These are phyloP conservation scores for Lophotriccus pileatus DNA, from an alignment of 2,797 vertebrate genomes.

Conservation along the genomic window DNA sequence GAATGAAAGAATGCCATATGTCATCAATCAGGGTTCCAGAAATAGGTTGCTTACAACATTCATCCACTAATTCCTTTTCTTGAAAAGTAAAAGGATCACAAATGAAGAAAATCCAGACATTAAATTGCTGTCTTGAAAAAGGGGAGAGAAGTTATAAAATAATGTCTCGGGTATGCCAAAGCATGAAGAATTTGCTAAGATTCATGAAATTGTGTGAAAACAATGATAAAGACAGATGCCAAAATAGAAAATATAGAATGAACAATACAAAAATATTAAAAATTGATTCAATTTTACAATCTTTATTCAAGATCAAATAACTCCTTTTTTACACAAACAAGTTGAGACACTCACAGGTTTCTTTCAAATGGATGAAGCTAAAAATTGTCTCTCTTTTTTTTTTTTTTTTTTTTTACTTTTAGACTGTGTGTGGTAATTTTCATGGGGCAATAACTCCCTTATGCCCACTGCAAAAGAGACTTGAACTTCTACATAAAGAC, in stretches of 20 bases:
- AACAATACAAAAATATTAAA: neutral
- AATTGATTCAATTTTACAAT: neutral
- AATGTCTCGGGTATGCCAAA: neutral
- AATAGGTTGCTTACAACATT: neutral
- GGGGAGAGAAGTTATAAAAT: neutral
- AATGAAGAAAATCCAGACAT: neutral
- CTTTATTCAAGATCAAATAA: constrained; percentile 24
- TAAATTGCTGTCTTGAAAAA: neutral
- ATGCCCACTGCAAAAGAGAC: neutral
- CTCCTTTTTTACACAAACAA: neutral
- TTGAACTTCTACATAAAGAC: neutral
- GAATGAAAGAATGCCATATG: neutral
- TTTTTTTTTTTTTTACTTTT: neutral
- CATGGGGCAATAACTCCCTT: neutral
- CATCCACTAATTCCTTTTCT: neutral
- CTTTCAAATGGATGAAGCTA: neutral
- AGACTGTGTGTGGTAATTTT: neutral
- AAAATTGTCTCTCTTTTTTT: neutral
- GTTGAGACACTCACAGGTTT: neutral
- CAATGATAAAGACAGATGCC: neutral
- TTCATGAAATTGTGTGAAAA: neutral
- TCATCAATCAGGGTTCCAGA: neutral
- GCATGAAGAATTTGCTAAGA: neutral
- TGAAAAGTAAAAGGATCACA: neutral
- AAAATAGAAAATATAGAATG: neutral